A percentile compares a stretch with the other conserved stretches of the same genome.
Evolutionary conservation across 2,113 vertebrate genomes (phyloP).

Genomic region (Macroglossus sobrinus): DNA sequence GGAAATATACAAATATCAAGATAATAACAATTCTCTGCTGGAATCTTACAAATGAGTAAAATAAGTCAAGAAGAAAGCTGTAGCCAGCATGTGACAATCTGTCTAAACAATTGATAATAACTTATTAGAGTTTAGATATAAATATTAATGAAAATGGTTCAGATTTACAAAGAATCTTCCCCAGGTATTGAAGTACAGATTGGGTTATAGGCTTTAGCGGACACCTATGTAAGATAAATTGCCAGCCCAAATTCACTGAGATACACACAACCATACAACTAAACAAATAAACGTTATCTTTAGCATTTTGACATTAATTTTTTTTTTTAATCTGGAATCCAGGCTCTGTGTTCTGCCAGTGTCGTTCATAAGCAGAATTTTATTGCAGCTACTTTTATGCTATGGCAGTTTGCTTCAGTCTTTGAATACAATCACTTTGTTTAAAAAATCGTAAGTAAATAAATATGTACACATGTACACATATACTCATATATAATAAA

Average conservation of each 20-base stretch:
- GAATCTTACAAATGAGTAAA: slow-evolving; percentile 35
- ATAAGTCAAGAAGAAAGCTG: not conserved
- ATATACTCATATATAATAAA: not conserved
- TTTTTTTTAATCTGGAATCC: not conserved
- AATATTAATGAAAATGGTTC: not conserved
- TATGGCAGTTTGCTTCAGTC: not conserved
- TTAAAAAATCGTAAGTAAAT: not conserved
- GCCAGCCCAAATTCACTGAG: not conserved
- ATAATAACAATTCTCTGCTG: slow-evolving; percentile 6
- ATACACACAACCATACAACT: rapidly evolving
- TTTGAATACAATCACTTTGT: not conserved
- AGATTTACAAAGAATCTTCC: not conserved
- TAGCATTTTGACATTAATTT: not conserved
- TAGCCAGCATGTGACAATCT: not conserved
- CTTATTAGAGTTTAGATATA: not conserved
- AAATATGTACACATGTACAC: not conserved
- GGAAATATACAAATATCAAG: slow-evolving; percentile 39
- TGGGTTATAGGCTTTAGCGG: not conserved
- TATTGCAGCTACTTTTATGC: not conserved
- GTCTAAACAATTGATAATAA: slow-evolving; percentile 11
- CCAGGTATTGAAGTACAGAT: not conserved
- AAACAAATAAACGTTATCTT: not conserved
- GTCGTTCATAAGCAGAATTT: not conserved
- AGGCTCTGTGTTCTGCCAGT: too few species aligned
- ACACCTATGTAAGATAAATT: not conserved